Evolutionary conservation across 2,113 vertebrate species (phyloP).

Genomic region (Myanophis thanlyinensis): DNA sequence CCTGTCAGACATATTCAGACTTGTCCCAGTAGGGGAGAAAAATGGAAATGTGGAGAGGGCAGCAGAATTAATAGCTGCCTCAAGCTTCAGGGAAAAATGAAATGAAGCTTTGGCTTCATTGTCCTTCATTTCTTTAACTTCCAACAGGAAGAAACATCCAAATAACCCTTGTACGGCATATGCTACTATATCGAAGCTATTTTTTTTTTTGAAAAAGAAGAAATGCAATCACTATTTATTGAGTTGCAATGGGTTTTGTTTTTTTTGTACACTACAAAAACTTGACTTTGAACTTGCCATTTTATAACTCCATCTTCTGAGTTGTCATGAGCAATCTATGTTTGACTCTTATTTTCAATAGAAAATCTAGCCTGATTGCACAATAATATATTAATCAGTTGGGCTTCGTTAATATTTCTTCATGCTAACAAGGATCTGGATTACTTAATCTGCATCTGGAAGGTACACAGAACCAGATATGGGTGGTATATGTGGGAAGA

Average conservation of each 20-base stretch:
- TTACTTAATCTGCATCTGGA: not conserved
- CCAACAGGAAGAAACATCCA: not conserved
- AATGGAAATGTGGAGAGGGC: not conserved
- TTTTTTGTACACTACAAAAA: not conserved
- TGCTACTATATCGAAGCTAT: not conserved
- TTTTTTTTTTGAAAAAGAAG: not conserved
- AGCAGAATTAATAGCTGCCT: not conserved
- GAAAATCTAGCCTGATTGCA: not conserved
- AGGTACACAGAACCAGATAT: not conserved
- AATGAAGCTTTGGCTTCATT: not conserved
- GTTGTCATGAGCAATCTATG: not conserved
- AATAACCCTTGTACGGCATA: not conserved
- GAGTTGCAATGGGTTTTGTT: not conserved
- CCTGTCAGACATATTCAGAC: not conserved
- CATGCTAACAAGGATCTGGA: not conserved
- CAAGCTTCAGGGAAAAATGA: not conserved
- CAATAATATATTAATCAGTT: not conserved
- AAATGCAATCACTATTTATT: not conserved
- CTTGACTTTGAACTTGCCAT: not conserved
- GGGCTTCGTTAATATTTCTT: not conserved
- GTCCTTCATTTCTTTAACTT: not conserved
- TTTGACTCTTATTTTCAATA: not conserved
- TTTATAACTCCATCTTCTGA: not conserved
- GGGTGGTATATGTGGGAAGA: not conserved
- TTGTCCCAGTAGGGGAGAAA: not conserved